A percentile compares a stretch with the other conserved stretches of the same genome.
These are phyloP conservation scores for Chaetops frenatus DNA, from an alignment of 2,113 vertebrate genomes.

Conservation along the genomic window DNA sequence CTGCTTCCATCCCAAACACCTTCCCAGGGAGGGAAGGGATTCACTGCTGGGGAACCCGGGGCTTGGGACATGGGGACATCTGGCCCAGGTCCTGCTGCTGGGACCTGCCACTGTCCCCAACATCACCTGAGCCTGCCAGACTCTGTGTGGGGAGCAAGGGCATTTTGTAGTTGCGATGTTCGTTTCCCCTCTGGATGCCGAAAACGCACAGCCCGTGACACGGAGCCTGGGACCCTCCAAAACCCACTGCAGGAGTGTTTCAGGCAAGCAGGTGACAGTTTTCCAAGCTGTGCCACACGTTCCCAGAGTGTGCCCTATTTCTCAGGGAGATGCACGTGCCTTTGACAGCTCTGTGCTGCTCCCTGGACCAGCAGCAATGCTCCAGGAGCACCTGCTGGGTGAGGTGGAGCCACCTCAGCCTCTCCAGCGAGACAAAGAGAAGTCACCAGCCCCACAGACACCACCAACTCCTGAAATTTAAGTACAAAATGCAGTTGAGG, in stretches of 20 bases:
- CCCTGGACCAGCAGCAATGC: not conserved
- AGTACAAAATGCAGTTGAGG: accelerated
- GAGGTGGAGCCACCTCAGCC: not conserved
- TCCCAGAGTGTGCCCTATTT: accelerated
- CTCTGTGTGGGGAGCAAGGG: not conserved
- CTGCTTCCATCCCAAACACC: not conserved
- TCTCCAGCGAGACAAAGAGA: not conserved
- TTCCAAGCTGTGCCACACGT: not conserved
- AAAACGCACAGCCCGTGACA: not conserved
- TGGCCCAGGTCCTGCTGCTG: not conserved
- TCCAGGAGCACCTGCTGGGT: not conserved
- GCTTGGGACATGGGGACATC: not conserved
- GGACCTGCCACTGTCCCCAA: not conserved
- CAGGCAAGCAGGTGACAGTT: not conserved
- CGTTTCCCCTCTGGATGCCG: not conserved
- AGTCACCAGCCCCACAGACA: not conserved
- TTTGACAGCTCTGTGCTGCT: not conserved
- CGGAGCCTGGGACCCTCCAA: not conserved
- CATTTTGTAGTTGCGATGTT: accelerated
- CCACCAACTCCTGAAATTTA: not conserved
- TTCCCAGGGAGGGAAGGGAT: not conserved
- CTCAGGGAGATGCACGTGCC: not conserved
- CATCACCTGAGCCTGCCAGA: accelerated
- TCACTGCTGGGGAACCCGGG: accelerated
- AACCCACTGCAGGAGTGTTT: accelerated